Conservation (phyloP, 2,113 vertebrate species). For the Neopipo cinnamomea region DNA sequence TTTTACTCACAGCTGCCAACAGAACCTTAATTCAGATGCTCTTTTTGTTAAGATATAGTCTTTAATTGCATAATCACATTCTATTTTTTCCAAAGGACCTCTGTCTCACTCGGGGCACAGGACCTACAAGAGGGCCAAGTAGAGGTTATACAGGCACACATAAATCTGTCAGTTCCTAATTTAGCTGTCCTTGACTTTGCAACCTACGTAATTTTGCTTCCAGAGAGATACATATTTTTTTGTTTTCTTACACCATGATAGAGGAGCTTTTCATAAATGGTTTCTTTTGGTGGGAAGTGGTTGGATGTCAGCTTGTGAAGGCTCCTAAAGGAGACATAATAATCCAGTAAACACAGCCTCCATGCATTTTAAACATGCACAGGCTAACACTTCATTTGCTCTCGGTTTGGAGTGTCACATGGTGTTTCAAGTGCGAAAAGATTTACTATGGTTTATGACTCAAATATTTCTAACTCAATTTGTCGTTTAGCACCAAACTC, state of each 20-base stretch:
- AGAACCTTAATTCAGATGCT: not conserved
- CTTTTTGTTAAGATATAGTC: not conserved
- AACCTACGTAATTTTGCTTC: conserved; percentile 40
- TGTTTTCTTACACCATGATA: not conserved
- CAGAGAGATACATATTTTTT: not conserved
- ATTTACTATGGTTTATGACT: conserved; percentile 77
- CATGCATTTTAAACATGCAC: conserved; percentile 16
- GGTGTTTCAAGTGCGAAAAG: conserved; percentile 68
- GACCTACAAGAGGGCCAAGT: conserved; percentile 44
- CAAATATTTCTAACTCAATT: conserved; percentile 78
- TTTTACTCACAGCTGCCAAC: not conserved
- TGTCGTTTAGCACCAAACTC: conserved; percentile 74
- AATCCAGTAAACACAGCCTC: conserved; percentile 31
- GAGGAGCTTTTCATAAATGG: not conserved
- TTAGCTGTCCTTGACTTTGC: conserved; percentile 52
- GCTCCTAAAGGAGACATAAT: not conserved
- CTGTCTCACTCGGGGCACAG: conserved; percentile 1
- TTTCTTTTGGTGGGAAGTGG: not conserved
- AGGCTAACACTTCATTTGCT: conserved; percentile 65
- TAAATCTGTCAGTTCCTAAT: conserved; percentile 63
- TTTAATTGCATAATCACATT: conserved; percentile 41
- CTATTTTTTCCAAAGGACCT: conserved; percentile 37
- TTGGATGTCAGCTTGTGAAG: not conserved
- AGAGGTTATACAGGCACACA: conserved; percentile 32
- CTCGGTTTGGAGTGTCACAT: conserved; percentile 40